Conservation (phyloP, 1,140 invertebrate species). For the Piezodorus guildinii region DNA sequence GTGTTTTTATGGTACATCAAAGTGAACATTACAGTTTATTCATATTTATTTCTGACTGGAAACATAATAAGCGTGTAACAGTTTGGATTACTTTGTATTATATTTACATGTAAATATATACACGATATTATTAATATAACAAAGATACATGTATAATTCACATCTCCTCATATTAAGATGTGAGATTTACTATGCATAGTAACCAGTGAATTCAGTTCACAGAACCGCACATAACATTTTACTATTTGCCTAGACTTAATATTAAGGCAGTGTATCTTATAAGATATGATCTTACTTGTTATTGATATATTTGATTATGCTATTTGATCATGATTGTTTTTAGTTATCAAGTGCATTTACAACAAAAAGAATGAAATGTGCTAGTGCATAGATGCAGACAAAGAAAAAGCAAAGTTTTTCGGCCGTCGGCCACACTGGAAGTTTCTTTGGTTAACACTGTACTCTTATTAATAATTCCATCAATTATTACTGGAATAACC, state of each 20-base stretch:
- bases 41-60: too few relatives aligned
- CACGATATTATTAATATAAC: too few relatives aligned
- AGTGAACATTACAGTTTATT: too few relatives aligned
- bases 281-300: neutral
- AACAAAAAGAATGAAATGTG: constrained; percentile 11
- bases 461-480: neutral
- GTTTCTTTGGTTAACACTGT: constrained; percentile 12
- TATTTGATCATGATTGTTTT: neutral
- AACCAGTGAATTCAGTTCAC: too few relatives aligned
- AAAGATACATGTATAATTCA: too few relatives aligned
- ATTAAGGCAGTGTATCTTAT: too few relatives aligned
- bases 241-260: too few relatives aligned
- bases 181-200: too few relatives aligned
- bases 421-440: neutral
- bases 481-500: too few relatives aligned
- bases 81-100: constrained; percentile 4
- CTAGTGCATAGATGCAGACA: neutral
- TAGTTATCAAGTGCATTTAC: neutral
- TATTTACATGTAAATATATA: too few relatives aligned
- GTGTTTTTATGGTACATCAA: neutral
- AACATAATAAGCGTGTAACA: constrained; percentile 3
- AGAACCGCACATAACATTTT: too few relatives aligned
- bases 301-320: neutral
- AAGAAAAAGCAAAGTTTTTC: constrained; percentile 9
- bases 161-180: too few relatives aligned